A percentile compares a stretch with the other conserved stretches of the same genome.
Evolutionary conservation across 2,797 vertebrate genomes (phyloP).

Genomic region (Arvicola amphibius): DNA sequence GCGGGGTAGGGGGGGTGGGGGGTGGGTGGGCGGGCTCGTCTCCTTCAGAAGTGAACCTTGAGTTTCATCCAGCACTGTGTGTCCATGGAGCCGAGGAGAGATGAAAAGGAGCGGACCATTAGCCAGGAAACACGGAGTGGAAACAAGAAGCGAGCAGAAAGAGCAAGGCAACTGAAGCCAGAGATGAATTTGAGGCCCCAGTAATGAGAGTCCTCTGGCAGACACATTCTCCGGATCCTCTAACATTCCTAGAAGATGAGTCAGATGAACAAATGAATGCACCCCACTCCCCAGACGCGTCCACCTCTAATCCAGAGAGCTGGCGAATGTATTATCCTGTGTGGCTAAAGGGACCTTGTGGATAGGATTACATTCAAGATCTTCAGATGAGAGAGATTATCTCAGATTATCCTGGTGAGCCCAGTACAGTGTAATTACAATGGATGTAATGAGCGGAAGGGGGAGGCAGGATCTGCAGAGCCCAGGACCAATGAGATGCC

Average conservation of each 20-base stretch:
- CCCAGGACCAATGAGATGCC: rapidly evolving
- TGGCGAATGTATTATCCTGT: background rate
- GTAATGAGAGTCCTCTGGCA: slow-evolving; percentile 13
- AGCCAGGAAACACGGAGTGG: background rate
- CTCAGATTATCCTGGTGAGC: background rate
- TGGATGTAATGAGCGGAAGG: background rate
- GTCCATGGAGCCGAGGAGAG: slow-evolving; percentile 20
- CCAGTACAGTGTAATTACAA: background rate
- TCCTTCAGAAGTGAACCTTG: slow-evolving; percentile 7
- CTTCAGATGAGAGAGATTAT: background rate
- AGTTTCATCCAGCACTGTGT: background rate
- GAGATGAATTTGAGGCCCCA: background rate
- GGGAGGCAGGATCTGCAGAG: background rate
- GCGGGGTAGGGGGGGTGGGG: rapidly evolving
- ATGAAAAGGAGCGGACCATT: background rate
- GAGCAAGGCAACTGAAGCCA: background rate
- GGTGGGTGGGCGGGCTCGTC: background rate
- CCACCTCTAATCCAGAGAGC: background rate
- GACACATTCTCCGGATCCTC: background rate
- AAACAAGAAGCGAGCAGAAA: background rate
- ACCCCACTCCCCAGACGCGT: background rate
- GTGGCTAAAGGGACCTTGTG: background rate
- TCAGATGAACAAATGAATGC: background rate
- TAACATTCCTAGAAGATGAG: background rate
- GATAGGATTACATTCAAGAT: background rate